These are phyloP conservation scores for Acanthosepion esculentum DNA, from an alignment of 2,888 invertebrate genomes.

Conservation along the genomic window DNA sequence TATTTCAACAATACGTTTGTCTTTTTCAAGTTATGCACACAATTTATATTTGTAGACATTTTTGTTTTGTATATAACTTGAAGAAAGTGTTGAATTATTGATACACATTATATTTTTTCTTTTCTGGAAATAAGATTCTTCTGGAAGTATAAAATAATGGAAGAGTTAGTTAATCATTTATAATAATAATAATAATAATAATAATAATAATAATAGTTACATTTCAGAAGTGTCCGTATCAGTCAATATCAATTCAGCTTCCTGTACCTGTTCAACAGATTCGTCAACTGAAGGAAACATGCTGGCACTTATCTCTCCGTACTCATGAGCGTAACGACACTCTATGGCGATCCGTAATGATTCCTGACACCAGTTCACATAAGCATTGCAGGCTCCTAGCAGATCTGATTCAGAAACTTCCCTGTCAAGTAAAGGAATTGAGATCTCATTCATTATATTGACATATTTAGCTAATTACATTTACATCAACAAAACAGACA, in stretches of 20 bases:
- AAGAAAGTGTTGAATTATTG: no score
- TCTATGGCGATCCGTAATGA: conserved; percentile 66
- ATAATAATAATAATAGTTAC: neutral
- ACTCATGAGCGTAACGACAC: conserved; percentile 70
- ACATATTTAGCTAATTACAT: neutral
- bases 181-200: no score
- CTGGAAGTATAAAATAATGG: no score
- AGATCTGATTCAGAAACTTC: conserved; percentile 42
- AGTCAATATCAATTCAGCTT: neutral
- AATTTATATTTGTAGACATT: no score
- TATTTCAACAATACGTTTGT: no score
- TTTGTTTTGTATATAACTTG: no score
- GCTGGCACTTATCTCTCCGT: conserved; percentile 61
- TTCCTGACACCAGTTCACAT: conserved; percentile 65
- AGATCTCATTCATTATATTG: no score
- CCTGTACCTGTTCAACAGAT: neutral
- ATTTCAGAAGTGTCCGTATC: neutral
- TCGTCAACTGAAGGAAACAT: neutral
- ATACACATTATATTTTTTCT: no score
- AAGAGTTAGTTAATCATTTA: no score
- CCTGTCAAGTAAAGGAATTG: neutral
- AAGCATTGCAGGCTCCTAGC: conserved; percentile 54
- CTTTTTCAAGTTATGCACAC: no score
- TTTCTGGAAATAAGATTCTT: no score
- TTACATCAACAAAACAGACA: no score